Evolutionary conservation across 2,888 invertebrate genomes (phyloP).

Genomic region (Tineola bisselliella): DNA sequence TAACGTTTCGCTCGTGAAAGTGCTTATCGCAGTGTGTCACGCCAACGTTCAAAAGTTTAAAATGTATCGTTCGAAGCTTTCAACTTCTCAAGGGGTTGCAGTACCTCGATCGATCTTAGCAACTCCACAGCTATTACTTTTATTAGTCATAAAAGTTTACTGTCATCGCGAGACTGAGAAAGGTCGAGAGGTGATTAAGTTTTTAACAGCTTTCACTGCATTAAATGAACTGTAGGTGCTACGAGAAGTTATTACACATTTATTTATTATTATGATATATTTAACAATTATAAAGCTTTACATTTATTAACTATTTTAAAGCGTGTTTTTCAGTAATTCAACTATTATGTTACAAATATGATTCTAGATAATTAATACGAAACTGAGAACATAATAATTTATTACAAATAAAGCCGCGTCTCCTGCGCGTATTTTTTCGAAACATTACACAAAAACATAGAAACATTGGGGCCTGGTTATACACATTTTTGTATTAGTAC

Average conservation of each 20-base stretch:
- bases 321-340: no score
- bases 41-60: background rate
- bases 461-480: no score
- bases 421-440: no score
- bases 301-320: no score
- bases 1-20: background rate
- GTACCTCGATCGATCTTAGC: constrained; percentile 22
- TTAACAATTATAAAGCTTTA: no score
- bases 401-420: no score
- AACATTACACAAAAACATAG: no score
- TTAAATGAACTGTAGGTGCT: no score
- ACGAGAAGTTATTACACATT: background rate
- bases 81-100: background rate
- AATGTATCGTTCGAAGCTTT: constrained; percentile 2
- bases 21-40: background rate
- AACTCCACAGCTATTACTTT: constrained; percentile 27
- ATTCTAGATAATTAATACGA: no score
- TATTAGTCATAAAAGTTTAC: constrained; percentile 41
- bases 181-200: constrained; percentile 35
- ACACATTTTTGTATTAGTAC: no score
- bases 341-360: no score
- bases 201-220: constrained; percentile 9
- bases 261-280: no score
- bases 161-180: constrained; percentile 33
- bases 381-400: background rate